Evolutionary conservation across 2,113 vertebrate species (phyloP).

Genomic region (Bothrops jararaca): DNA sequence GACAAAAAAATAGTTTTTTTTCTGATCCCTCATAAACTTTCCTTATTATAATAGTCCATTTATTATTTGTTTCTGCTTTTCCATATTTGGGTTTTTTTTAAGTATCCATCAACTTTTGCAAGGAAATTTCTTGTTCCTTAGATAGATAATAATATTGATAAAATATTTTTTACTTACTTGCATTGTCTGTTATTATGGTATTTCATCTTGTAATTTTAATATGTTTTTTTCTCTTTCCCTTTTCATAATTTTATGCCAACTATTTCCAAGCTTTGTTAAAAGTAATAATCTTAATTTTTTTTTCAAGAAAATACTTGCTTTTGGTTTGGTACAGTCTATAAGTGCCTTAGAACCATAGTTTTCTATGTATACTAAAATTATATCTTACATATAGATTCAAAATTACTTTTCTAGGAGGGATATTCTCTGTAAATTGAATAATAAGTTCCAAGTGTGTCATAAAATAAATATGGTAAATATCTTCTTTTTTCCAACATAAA

Average conservation of each 20-base stretch:
- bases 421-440: not conserved
- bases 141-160: not conserved
- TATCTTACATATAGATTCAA: not conserved
- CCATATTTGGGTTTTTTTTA: not conserved
- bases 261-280: not conserved
- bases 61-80: not conserved
- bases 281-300: not conserved
- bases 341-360: not conserved
- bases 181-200: not conserved
- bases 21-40: not conserved
- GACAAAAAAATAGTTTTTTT: not conserved
- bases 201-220: not conserved
- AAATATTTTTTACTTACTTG: not conserved
- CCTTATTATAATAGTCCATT: not conserved
- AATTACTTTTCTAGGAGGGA: not conserved
- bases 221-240: not conserved
- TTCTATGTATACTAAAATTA: not conserved
- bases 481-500: not conserved
- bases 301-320: not conserved
- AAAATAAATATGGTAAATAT: not conserved
- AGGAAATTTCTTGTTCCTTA: not conserved
- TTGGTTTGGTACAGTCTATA: not conserved
- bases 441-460: not conserved
- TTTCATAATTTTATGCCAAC: not conserved
- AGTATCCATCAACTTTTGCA: not conserved